These are phyloP conservation scores for Lepilemur ruficaudatus DNA, from an alignment of 2,797 vertebrate genomes.

Conservation along the genomic window DNA sequence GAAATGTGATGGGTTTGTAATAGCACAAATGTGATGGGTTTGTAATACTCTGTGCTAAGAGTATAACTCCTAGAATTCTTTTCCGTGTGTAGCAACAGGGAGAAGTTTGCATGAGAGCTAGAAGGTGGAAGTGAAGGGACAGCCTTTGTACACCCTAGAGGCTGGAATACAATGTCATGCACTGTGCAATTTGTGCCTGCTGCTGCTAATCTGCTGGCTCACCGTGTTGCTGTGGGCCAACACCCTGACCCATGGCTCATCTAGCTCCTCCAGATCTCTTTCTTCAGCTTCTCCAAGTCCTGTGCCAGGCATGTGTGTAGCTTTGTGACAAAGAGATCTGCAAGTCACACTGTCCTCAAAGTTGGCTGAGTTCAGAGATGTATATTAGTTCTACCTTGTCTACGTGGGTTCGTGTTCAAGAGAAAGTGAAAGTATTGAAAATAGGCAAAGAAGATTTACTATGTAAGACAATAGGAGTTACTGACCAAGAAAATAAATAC, in stretches of 20 bases:
- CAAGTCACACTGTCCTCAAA: neutral
- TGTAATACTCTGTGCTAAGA: neutral
- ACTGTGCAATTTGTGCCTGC: neutral
- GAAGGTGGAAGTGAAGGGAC: neutral
- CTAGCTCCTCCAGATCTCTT: neutral
- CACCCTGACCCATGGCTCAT: neutral
- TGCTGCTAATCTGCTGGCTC: neutral
- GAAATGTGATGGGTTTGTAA: neutral
- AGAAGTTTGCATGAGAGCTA: neutral
- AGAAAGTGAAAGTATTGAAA: neutral
- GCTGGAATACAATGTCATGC: neutral
- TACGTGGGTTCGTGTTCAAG: neutral
- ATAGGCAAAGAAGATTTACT: neutral
- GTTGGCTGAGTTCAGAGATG: neutral
- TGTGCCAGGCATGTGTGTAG: neutral
- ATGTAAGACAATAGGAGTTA: neutral
- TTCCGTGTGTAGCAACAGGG: neutral
- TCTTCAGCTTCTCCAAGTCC: neutral
- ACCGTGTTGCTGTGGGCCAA: neutral
- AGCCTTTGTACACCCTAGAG: neutral
- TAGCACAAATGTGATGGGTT: neutral
- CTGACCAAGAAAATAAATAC: neutral
- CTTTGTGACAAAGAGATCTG: neutral
- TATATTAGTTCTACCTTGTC: neutral
- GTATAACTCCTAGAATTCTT: neutral